Conservation (phyloP, 64 coral and sea anemone genomes). For the Porites lutea region DNA sequence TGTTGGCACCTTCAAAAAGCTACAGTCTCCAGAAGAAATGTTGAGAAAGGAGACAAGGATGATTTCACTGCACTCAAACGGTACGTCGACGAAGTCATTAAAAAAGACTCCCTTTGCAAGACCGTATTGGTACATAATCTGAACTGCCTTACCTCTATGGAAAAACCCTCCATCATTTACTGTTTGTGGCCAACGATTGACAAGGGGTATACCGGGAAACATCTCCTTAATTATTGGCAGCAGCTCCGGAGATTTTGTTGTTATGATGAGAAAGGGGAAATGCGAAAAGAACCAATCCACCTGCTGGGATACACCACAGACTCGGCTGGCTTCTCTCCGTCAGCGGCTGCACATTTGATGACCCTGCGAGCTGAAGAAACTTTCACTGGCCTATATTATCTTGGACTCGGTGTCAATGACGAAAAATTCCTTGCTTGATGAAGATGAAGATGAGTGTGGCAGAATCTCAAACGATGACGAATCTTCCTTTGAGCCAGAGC, state of each 20-base stretch:
- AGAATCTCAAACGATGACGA: neutral
- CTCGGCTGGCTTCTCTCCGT: neutral
- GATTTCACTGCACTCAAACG: slow-evolving; percentile 63
- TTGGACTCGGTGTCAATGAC: slow-evolving; percentile 60
- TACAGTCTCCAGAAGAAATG: slow-evolving; percentile 24
- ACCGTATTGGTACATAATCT: slow-evolving; percentile 13
- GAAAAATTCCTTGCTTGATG: slow-evolving; percentile 51
- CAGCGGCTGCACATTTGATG: slow-evolving; percentile 45
- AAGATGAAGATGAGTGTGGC: neutral
- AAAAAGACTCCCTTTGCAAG: slow-evolving; percentile 33
- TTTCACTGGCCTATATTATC: slow-evolving; percentile 13
- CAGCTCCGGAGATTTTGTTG: no score
- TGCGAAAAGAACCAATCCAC: no score
- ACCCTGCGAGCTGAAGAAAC: slow-evolving; percentile 44
- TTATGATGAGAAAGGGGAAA: no score
- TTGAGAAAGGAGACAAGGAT: slow-evolving; percentile 6
- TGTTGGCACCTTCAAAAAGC: slow-evolving; percentile 13
- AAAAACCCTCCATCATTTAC: no score
- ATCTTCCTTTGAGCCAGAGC: no score
- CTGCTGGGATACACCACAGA: no score
- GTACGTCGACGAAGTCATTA: slow-evolving; percentile 33
- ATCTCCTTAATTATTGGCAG: no score
- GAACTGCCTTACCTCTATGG: no score
- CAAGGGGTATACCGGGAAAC: no score
- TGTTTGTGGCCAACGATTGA: no score